Percentiles rank a stretch among this genome's conserved stretches.
Evolutionary conservation across 2,888 invertebrate species (phyloP).

Genomic region (Parnassius mnemosyne): DNA sequence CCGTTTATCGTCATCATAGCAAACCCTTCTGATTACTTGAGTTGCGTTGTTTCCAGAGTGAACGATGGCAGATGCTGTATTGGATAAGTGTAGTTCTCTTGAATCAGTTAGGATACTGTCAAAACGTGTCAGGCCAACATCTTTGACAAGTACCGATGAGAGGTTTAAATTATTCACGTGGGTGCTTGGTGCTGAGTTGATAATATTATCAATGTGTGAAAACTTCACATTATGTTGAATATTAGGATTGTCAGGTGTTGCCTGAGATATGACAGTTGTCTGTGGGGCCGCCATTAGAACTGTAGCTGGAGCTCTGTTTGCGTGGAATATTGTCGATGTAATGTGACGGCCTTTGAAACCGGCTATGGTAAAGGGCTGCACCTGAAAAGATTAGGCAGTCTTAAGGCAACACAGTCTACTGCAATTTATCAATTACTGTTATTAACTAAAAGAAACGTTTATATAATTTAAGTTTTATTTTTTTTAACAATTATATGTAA

Average conservation of each 20-base stretch:
- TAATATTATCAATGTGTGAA: slow-evolving; percentile 63
- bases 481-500: too few relatives aligned
- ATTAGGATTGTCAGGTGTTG: slow-evolving; percentile 45
- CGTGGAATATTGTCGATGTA: slow-evolving; percentile 68
- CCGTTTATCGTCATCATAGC: slow-evolving; percentile 57
- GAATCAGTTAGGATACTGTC: slow-evolving; percentile 61
- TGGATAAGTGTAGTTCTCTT: slow-evolving; percentile 58
- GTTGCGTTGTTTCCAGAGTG: slow-evolving; percentile 64
- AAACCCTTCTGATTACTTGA: slow-evolving; percentile 68
- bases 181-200: slow-evolving; percentile 49
- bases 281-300: slow-evolving; percentile 71
- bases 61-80: slow-evolving; percentile 63
- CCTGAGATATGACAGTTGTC: slow-evolving; percentile 69
- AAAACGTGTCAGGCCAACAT: slow-evolving; percentile 58
- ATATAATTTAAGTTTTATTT: too few relatives aligned
- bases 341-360: slow-evolving; percentile 64
- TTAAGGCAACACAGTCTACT: background rate
- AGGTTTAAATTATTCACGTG: slow-evolving; percentile 49
- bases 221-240: slow-evolving; percentile 56
- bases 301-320: slow-evolving; percentile 60
- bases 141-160: slow-evolving; percentile 61
- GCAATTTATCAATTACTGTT: too few relatives aligned
- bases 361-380: slow-evolving; percentile 65
- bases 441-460: too few relatives aligned
- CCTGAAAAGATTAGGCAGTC: slow-evolving; percentile 44